Base-by-base conservation (phyloP, 30 jellyfish, hydroid and myxozoan species). In the Clytia hemisphaerica region DNA sequence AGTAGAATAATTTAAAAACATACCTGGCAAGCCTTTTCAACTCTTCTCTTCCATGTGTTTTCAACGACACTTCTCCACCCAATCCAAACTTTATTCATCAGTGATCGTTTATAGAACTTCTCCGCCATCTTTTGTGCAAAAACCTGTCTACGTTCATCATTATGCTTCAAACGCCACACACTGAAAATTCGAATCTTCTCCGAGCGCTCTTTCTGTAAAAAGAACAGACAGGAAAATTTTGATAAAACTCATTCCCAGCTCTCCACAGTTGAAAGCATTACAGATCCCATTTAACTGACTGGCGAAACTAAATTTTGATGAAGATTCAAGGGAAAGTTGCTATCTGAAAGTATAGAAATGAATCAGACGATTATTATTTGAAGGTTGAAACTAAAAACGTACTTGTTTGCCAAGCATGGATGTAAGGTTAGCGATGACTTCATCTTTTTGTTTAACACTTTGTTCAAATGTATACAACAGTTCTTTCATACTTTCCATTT, bases 11-110 rank as follows among this genome's bases (percentile, higher is more conserved):
- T n/a, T n/a, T n/a, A n/a, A n/a, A n/a, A n/a, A n/a, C n/a, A 34
- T 45, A 77, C 95, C 84, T 84, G 95, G 53, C 95, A 84, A 2
- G 95, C 95, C 3, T 85, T 72, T 44, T 84, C 95, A n/a, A 84
- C 95, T n/a, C 95, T 62, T 28, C 67, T 88, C 37, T 76, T 84
- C 95, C 95, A 84, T 51, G 76, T 61, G 80, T 67, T 67, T 64
- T 84, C 95, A 54, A 84, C 91, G 25, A 84, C 82, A 47, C 80
- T 77, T 35, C 95, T 27, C 95, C 95, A 84, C 9, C 95, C 95
- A 21, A 62, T 49, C 95, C 93, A 76, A 5, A 62, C 82, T 34
- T 77, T 77, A 24, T 83, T 40, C 27, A 62, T 33, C 18, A 84
- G 25, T 36, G 53, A 61, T 25, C 84, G 67, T 65, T 84, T 33